A percentile compares a stretch with the other conserved stretches of the same genome.
phyloP scores from a whole-genome alignment of 2,888 invertebrate genomes.

The Sisyra terminalis region DNA sequence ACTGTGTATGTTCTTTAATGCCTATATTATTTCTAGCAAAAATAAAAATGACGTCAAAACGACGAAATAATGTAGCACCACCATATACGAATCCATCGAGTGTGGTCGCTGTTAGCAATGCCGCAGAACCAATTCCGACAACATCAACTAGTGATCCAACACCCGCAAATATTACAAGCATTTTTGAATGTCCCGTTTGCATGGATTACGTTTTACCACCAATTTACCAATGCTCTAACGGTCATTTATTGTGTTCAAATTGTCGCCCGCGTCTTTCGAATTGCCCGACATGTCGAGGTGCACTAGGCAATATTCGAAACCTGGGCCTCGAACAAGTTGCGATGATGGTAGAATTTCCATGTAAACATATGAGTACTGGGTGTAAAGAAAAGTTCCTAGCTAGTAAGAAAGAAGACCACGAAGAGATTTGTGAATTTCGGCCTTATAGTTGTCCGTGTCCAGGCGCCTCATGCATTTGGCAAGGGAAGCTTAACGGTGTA shows the following conservation, averaged over 20 bases:
- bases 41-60: constrained; percentile 7
- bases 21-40: not conserved
- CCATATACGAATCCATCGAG: not conserved
- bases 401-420: constrained; percentile 97
- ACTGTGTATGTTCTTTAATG: no score
- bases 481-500: constrained; percentile 92
- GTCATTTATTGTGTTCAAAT: constrained; percentile 94
- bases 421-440: constrained; percentile 95
- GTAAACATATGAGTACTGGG: constrained; percentile 93
- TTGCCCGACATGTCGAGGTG: constrained; percentile 96
- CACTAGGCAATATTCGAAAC: constrained; percentile 88
- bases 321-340: constrained; percentile 99
- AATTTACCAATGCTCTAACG: constrained; percentile 96
- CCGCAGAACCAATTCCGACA: constrained; percentile 24
- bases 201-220: constrained; percentile 99
- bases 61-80: constrained; percentile 1
- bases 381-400: constrained; percentile 83
- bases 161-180: constrained; percentile 75
- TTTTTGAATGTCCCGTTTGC: constrained; percentile 94
- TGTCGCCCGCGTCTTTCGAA: constrained; percentile 93
- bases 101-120: not conserved
- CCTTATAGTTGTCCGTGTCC: constrained; percentile 99
- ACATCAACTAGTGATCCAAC: constrained; percentile 45
- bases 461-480: constrained; percentile 99
- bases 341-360: constrained; percentile 95